Percentiles rank a stretch among this genome's conserved stretches.
Evolutionary conservation across 1,140 invertebrate genomes (phyloP).

Genomic region (Orius insidiosus): DNA sequence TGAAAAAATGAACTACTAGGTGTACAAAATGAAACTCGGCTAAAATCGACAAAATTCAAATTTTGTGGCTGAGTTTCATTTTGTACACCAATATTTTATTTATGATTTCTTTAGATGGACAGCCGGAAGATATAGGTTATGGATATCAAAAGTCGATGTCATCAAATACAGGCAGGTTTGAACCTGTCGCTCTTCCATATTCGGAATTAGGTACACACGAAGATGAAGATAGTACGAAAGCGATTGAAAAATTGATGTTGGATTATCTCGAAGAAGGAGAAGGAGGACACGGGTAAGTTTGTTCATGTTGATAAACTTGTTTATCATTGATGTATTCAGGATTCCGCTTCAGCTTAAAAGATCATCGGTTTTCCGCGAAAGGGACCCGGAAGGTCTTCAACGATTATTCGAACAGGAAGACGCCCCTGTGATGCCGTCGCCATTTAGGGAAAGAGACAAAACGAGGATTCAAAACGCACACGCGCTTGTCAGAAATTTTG

Average conservation of each 20-base stretch:
- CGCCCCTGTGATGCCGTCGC: constrained; percentile 12
- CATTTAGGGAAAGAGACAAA: constrained; percentile 19
- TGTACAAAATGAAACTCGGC: no score
- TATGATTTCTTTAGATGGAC: constrained; percentile 17
- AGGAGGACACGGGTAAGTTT: not conserved
- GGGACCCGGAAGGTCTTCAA: constrained; percentile 17
- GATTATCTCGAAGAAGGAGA: constrained; percentile 15
- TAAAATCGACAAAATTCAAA: no score
- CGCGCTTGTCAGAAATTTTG: constrained; percentile 15
- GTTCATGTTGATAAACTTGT: no score
- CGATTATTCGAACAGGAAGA: constrained; percentile 12
- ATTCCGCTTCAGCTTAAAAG: no score
- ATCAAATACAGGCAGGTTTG: no score
- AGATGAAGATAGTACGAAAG: constrained; percentile 3
- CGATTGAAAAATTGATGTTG: constrained; percentile 13
- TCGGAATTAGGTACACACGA: constrained; percentile 5
- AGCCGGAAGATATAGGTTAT: constrained; percentile 22
- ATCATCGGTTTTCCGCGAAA: constrained; percentile 20
- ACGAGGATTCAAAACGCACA: constrained; percentile 12
- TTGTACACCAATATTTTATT: no score
- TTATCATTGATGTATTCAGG: constrained; percentile 11
- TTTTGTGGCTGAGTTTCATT: no score
- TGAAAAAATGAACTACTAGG: no score
- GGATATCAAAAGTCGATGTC: constrained; percentile 19
- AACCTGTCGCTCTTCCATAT: not conserved